These are phyloP conservation scores for Orcinus orca DNA, from an alignment of 2,113 vertebrate genomes.

Conservation along the genomic window DNA sequence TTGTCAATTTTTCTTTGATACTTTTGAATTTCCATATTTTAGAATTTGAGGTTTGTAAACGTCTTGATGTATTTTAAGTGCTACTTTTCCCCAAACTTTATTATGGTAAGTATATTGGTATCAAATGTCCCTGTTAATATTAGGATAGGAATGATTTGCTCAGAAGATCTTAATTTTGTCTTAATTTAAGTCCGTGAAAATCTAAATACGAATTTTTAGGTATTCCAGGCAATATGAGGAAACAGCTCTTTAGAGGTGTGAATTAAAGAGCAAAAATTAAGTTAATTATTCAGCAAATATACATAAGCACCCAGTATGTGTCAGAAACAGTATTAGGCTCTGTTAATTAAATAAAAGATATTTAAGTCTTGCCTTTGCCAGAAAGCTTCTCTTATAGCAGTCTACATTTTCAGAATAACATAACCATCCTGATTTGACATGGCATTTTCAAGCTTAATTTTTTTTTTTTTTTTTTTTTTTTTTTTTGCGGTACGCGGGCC, in stretches of 20 bases:
- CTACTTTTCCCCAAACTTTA: not conserved
- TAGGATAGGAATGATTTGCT: slow-evolving; percentile 13
- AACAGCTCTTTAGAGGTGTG: not conserved
- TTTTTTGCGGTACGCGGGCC: too few relatives aligned
- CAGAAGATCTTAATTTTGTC: slow-evolving; percentile 18
- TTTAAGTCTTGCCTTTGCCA: slow-evolving; percentile 24
- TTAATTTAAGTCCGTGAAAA: not conserved
- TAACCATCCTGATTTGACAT: not conserved
- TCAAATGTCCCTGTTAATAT: not conserved
- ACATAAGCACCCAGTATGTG: not conserved
- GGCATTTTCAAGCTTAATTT: not conserved
- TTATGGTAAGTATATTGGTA: slow-evolving; percentile 23
- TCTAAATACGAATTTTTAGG: slow-evolving; percentile 1
- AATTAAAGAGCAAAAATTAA: not conserved
- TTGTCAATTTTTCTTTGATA: slow-evolving; percentile 40
- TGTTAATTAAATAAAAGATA: slow-evolving; percentile 6
- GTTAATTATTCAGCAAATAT: slow-evolving; percentile 29
- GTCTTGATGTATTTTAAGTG: not conserved
- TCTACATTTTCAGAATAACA: slow-evolving; percentile 33
- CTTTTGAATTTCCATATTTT: not conserved
- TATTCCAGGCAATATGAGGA: not conserved
- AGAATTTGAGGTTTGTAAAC: slow-evolving; percentile 40
- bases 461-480: too few relatives aligned
- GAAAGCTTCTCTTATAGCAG: not conserved
- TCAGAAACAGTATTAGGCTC: not conserved